Conservation (phyloP, 2,888 invertebrate species). For the Carcina quercana region DNA sequence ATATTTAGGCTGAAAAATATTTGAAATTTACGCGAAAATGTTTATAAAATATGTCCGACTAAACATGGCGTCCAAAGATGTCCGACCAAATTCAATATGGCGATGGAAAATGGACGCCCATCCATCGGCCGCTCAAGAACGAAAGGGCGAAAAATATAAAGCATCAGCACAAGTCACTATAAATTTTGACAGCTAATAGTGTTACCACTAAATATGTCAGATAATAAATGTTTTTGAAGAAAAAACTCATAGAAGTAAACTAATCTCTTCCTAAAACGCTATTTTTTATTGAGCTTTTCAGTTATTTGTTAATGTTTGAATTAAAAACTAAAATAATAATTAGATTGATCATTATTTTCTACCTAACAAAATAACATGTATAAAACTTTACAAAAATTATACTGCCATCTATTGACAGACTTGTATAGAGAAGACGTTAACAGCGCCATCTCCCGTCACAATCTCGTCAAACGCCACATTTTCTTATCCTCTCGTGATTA, state of each 20-base stretch:
- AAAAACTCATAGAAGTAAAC: too few species aligned
- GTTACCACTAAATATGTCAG: too few species aligned
- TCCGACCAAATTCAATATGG: constrained; percentile 77
- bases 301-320: too few species aligned
- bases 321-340: too few species aligned
- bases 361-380: too few species aligned
- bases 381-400: constrained; percentile 2
- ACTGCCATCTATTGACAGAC: constrained; percentile 26
- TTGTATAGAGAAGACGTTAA: constrained; percentile 22
- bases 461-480: constrained; percentile 12
- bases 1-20: constrained; percentile 68
- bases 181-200: constrained; percentile 12
- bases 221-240: too few species aligned
- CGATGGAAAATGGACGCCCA: constrained; percentile 74
- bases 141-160: constrained; percentile 36
- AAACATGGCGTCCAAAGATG: constrained; percentile 83
- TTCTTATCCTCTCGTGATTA: constrained; percentile 62
- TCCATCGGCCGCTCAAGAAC: constrained; percentile 33
- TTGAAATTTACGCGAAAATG: constrained; percentile 77
- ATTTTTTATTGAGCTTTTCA: too few species aligned
- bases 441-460: constrained; percentile 34
- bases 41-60: constrained; percentile 85
- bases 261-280: too few species aligned
- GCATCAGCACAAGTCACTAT: constrained; percentile 28
- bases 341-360: too few species aligned